These are phyloP conservation scores for Callyntrura sp. DNA, from an alignment of 2,888 invertebrate species.

Conservation along the genomic window DNA sequence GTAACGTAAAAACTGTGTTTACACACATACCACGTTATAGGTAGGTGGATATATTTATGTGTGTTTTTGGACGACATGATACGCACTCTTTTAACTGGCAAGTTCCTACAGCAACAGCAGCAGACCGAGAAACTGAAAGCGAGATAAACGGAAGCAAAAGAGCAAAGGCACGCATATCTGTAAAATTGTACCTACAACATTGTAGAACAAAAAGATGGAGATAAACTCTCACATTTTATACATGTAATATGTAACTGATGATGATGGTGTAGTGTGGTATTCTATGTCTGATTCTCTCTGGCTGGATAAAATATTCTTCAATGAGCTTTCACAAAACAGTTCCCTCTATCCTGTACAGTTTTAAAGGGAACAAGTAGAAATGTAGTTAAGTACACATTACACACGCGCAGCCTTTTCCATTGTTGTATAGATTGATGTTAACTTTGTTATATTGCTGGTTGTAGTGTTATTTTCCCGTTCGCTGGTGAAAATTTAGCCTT, in stretches of 20 bases:
- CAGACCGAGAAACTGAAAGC: neutral
- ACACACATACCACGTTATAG: neutral
- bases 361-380: constrained; percentile 35
- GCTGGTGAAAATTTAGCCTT: constrained; percentile 31
- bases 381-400: too few species aligned
- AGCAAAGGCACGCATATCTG: neutral
- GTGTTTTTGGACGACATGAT: neutral
- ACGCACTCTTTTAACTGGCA: neutral
- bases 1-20: neutral
- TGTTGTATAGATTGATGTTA: constrained; percentile 12
- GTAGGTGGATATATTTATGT: neutral
- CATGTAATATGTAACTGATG: too few species aligned
- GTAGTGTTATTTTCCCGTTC: neutral
- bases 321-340: too few species aligned
- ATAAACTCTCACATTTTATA: constrained; percentile 1
- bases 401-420: neutral
- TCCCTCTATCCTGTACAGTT: too few species aligned
- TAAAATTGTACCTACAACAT: neutral
- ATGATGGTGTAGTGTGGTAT: too few species aligned
- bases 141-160: constrained; percentile 19
- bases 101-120: neutral
- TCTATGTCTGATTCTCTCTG: neutral
- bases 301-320: neutral
- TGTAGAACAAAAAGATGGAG: neutral
- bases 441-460: constrained; percentile 5